Percentiles rank a stretch among this genome's conserved stretches.
These are phyloP conservation scores for Drosophila melanosoma DNA, from an alignment of 2,888 invertebrate genomes.

Conservation along the genomic window DNA sequence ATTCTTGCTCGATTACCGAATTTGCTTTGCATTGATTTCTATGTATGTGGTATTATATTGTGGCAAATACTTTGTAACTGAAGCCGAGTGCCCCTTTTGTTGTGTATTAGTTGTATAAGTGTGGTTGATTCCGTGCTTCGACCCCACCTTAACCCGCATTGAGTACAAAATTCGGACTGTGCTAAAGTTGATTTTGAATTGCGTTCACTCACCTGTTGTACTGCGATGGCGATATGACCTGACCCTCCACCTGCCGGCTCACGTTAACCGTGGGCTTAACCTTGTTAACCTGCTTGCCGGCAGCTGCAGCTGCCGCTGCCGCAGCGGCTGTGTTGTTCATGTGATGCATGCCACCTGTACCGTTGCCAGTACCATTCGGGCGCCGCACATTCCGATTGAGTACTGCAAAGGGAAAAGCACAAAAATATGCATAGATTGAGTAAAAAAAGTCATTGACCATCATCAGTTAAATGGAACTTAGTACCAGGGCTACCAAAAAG, in stretches of 20 bases:
- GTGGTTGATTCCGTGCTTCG: slow-evolving; percentile 41
- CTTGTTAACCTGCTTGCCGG: slow-evolving; percentile 92
- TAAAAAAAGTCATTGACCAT: slow-evolving; percentile 15
- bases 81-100: slow-evolving; percentile 60
- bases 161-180: slow-evolving; percentile 34
- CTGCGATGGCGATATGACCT: slow-evolving; percentile 89
- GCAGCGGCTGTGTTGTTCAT: slow-evolving; percentile 88
- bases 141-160: slow-evolving; percentile 13
- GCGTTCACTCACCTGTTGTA: slow-evolving; percentile 87
- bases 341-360: slow-evolving; percentile 78
- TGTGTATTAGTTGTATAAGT: slow-evolving; percentile 45
- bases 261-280: slow-evolving; percentile 95
- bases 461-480: neutral
- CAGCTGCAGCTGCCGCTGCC: slow-evolving; percentile 82
- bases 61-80: slow-evolving; percentile 47
- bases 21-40: slow-evolving; percentile 44
- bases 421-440: neutral
- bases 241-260: slow-evolving; percentile 90
- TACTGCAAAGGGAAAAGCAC: slow-evolving; percentile 86
- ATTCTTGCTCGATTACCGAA: slow-evolving; percentile 51
- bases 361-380: slow-evolving; percentile 83
- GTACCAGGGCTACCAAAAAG: neutral
- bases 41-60: slow-evolving; percentile 5
- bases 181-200: slow-evolving; percentile 9
- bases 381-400: slow-evolving; percentile 91